Conservation (phyloP, 2,888 invertebrate species). For the Cephus spinipes region DNA sequence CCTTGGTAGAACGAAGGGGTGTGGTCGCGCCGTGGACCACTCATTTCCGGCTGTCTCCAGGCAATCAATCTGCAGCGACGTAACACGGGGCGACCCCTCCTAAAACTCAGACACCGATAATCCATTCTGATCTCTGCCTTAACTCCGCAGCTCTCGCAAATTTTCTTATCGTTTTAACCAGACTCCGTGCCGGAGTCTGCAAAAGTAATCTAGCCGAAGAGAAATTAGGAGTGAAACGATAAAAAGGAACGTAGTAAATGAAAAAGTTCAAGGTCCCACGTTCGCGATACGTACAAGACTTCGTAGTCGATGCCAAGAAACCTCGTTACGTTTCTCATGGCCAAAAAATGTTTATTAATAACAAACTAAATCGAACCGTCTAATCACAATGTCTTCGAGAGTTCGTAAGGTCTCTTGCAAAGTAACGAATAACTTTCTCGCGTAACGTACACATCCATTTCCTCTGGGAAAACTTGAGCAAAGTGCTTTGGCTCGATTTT, state of each 20-base stretch:
- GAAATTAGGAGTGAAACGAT: not conserved
- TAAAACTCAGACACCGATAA: not conserved
- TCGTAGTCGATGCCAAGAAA: not conserved
- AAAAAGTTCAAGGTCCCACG: not conserved
- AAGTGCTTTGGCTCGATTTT: not conserved
- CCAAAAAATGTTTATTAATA: not conserved
- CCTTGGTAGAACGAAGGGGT: not conserved
- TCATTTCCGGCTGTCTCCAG: conserved; percentile 2
- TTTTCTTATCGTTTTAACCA: not conserved
- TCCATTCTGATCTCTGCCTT: not conserved
- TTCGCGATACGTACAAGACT: not conserved
- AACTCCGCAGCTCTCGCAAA: not conserved
- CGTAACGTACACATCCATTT: not conserved
- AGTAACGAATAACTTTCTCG: not conserved
- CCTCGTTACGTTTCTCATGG: not conserved
- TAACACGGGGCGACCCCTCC: not conserved
- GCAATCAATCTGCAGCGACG: conserved; percentile 2
- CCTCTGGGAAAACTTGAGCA: not conserved
- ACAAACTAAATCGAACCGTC: not conserved
- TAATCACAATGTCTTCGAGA: not conserved
- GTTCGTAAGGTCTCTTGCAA: not conserved
- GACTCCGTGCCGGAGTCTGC: not conserved
- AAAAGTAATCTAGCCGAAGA: not conserved
- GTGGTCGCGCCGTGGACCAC: not conserved
- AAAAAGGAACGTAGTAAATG: not conserved